A percentile compares a stretch with the other conserved stretches of the same genome.
Conservation (phyloP, 2,797 vertebrate genomes). For the Pseudochaenichthys georgianus region DNA sequence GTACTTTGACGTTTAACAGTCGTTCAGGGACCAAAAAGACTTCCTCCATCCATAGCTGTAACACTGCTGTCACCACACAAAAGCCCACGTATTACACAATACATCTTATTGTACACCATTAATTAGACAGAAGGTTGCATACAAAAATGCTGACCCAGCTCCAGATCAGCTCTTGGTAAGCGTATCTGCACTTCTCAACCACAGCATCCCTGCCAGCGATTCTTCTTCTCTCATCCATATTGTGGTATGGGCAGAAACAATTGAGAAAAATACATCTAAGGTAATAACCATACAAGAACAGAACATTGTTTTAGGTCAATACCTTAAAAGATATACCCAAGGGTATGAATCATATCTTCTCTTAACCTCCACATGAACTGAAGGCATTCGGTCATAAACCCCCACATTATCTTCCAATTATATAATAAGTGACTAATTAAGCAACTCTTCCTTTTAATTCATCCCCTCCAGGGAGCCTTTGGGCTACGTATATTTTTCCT, state of each 20-base stretch:
- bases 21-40: neutral
- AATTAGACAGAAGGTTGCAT: constrained; percentile 2
- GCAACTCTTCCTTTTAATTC: constrained; percentile 25
- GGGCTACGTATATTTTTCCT: constrained; percentile 31
- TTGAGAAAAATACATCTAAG: neutral
- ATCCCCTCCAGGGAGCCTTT: constrained; percentile 31
- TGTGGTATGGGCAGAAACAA: neutral
- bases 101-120: constrained; percentile 4
- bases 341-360: neutral
- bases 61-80: neutral
- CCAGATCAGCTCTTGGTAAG: neutral
- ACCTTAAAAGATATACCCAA: neutral
- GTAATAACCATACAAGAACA: neutral
- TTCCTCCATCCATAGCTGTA: neutral
- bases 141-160: neutral
- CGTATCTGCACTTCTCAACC: neutral
- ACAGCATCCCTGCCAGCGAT: neutral
- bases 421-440: constrained; percentile 42
- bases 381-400: constrained; percentile 3
- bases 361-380: neutral
- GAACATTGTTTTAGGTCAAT: neutral
- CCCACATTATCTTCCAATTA: constrained; percentile 21
- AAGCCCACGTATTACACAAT: neutral
- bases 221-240: neutral
- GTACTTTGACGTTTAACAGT: neutral